Conservation (phyloP, 2,888 invertebrate species). For the Holacanthella duospinosa region DNA sequence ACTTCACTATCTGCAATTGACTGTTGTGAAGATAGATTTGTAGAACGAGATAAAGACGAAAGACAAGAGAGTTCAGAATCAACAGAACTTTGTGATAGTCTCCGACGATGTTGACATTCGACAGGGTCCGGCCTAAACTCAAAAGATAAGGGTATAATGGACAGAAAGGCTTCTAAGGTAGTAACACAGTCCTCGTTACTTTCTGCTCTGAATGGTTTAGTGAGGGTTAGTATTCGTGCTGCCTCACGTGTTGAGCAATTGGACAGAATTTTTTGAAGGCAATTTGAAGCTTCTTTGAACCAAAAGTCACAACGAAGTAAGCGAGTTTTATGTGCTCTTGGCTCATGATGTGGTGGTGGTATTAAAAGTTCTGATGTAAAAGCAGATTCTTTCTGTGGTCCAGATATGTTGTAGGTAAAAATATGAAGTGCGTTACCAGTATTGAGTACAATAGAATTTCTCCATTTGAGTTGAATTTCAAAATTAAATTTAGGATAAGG, state of each 20-base stretch:
- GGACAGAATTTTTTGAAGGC: not conserved
- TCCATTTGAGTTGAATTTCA: slow-evolving; percentile 44
- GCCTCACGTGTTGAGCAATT: not conserved
- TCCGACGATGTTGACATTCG: slow-evolving; percentile 2
- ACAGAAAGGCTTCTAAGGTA: slow-evolving; percentile 11
- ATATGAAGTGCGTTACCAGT: slow-evolving; percentile 77
- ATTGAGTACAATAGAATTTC: slow-evolving; percentile 61
- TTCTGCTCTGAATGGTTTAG: slow-evolving; percentile 4
- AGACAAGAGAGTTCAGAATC: slow-evolving; percentile 14
- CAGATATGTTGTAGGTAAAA: slow-evolving; percentile 51
- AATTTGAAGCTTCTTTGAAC: slow-evolving; percentile 17
- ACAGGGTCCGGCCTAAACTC: not conserved
- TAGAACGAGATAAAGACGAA: not conserved
- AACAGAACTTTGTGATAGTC: slow-evolving; percentile 23
- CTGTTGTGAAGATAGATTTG: slow-evolving; percentile 14
- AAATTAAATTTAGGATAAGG: slow-evolving; percentile 64
- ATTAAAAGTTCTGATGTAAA: slow-evolving; percentile 9
- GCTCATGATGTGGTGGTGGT: slow-evolving; percentile 6
- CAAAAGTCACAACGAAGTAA: slow-evolving; percentile 26
- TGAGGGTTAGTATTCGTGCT: not conserved
- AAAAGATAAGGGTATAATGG: slow-evolving; percentile 7
- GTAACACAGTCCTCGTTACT: slow-evolving; percentile 19
- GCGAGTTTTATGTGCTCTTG: slow-evolving; percentile 2
- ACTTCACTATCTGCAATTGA: slow-evolving; percentile 10
- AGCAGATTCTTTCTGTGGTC: slow-evolving; percentile 25